Evolutionary conservation across 37 sponge, comb jelly and placozoan genomes (phyloP).

Genomic region (Cliona cf. orientalis): DNA sequence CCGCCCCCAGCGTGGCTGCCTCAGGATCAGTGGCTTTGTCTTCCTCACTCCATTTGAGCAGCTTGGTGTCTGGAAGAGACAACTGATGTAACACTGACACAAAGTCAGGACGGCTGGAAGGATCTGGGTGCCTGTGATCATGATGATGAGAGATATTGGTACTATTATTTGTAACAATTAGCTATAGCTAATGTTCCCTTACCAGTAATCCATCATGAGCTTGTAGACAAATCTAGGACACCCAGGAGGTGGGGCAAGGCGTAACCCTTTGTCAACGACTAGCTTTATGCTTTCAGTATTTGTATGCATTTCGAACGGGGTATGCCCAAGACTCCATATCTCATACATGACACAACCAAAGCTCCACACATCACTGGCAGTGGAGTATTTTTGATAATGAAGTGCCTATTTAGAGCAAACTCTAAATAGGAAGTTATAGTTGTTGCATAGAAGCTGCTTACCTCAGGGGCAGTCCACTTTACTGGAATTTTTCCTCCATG

Average conservation of each 20-base stretch:
- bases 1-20: conserved; percentile 39
- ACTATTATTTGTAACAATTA: too few species aligned
- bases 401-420: conserved; percentile 1
- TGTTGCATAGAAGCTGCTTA: too few species aligned
- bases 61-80: conserved; percentile 20
- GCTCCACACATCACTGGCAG: conserved; percentile 30
- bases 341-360: conserved; percentile 11
- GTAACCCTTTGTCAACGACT: conserved; percentile 12
- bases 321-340: conserved; percentile 24
- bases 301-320: neutral
- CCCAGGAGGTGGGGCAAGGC: conserved; percentile 46
- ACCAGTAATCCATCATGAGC: conserved; percentile 48
- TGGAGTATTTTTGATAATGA: conserved; percentile 14
- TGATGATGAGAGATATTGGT: neutral
- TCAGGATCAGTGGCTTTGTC: conserved; percentile 31
- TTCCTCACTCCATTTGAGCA: conserved; percentile 47
- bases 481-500: conserved; percentile 43
- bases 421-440: too few species aligned
- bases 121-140: conserved; percentile 14
- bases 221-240: conserved; percentile 14
- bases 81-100: neutral
- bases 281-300: conserved; percentile 7
- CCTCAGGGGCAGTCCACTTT: conserved; percentile 67
- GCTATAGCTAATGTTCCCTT: neutral
- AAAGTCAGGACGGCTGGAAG: conserved; percentile 6